phyloP scores from a whole-genome alignment of 1,140 invertebrate genomes.

The Drosophila mojavensis region DNA sequence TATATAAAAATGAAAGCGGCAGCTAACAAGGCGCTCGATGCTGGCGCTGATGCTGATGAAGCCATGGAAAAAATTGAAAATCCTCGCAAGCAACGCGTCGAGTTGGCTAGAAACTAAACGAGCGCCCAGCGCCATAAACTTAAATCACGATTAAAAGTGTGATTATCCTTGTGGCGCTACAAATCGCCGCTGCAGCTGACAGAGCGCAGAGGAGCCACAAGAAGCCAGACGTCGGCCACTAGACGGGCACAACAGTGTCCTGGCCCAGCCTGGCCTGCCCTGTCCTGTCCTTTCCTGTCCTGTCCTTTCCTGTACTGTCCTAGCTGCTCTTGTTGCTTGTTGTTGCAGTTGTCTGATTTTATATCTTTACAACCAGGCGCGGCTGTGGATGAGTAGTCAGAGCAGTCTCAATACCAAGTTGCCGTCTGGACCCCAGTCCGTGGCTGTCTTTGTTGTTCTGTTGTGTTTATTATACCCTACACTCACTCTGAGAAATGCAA shows the following conservation, averaged over 20 bases:
- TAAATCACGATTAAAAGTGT: conserved; percentile 84
- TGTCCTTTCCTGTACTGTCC: conserved; percentile 8
- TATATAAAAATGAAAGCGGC: conserved; percentile 77
- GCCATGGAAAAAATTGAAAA: conserved; percentile 72
- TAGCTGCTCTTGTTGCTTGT: conserved; percentile 42
- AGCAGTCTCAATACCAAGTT: conserved; percentile 15
- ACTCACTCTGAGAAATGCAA: background rate
- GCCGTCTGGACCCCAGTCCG: conserved; percentile 16
- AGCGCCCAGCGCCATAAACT: conserved; percentile 81
- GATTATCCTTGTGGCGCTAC: conserved; percentile 84
- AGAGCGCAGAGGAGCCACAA: conserved; percentile 31
- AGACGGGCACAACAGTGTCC: conserved; percentile 43
- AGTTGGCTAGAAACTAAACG: conserved; percentile 77
- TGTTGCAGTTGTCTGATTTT: conserved; percentile 78
- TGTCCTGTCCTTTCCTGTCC: too few relatives aligned
- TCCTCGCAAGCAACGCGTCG: conserved; percentile 43
- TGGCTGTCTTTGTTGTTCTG: conserved; percentile 22
- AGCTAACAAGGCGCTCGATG: conserved; percentile 64
- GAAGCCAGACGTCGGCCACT: conserved; percentile 29
- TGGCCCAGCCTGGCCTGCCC: background rate
- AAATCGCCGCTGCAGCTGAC: conserved; percentile 80
- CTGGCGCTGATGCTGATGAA: conserved; percentile 47
- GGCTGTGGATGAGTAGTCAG: conserved; percentile 63
- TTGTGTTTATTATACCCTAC: conserved; percentile 15
- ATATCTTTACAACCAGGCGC: conserved; percentile 80